These are phyloP conservation scores for Mormyrops boulengeri DNA, from an alignment of 2,797 vertebrate genomes.

Conservation along the genomic window DNA sequence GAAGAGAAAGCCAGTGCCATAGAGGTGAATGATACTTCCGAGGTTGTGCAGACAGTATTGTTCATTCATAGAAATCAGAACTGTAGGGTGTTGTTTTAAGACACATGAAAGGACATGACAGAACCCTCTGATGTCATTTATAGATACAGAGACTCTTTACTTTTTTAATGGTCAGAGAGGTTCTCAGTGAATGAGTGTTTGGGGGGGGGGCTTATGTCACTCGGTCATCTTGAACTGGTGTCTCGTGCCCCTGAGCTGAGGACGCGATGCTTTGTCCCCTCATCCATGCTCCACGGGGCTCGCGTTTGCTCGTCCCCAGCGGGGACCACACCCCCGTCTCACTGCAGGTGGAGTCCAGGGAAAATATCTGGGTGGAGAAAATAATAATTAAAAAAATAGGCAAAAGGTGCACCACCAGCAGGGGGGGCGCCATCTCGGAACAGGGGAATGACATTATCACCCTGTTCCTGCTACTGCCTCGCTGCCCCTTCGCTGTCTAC, in stretches of 20 bases:
- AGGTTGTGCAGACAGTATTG: conserved; percentile 30
- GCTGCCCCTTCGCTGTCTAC: not conserved
- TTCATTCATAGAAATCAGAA: conserved; percentile 40
- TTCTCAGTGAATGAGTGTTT: not conserved
- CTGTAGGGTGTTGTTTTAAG: conserved; percentile 36
- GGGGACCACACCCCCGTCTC: not conserved
- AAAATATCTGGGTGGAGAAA: not conserved
- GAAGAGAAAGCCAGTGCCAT: conserved; percentile 12
- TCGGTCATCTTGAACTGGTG: not conserved
- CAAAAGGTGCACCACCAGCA: not conserved
- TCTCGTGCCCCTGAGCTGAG: not conserved
- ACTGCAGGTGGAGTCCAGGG: not conserved
- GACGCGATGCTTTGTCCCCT: conserved; percentile 36
- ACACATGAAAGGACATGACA: conserved; percentile 36
- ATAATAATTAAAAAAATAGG: not conserved
- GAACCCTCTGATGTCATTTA: conserved; percentile 43
- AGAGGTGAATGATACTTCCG: conserved; percentile 23
- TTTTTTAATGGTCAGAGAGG: conserved; percentile 3
- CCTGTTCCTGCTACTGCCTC: not conserved
- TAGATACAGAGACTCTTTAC: conserved; percentile 18
- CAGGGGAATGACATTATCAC: too few species aligned
- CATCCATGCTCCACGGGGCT: conserved; percentile 1
- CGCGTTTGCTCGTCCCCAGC: not conserved
- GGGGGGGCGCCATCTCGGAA: not conserved
- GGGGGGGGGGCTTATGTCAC: not conserved